A percentile compares a stretch with the other conserved stretches of the same genome.
Conservation (phyloP, 1,140 invertebrate species). For the Neodiprion lecontei region DNA sequence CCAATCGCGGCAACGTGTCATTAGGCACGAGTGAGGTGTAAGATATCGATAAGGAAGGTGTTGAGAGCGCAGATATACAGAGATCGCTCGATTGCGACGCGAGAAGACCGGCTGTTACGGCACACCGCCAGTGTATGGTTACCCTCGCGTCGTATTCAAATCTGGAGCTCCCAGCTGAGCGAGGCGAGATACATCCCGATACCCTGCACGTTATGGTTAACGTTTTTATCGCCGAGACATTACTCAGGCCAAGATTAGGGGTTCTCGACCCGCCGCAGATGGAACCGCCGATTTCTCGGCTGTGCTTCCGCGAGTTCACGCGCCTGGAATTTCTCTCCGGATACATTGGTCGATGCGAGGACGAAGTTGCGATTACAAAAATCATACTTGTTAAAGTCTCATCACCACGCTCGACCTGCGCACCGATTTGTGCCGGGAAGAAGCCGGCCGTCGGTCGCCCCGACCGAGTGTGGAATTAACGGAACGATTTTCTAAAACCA, state of each 20-base stretch:
- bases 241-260: not conserved
- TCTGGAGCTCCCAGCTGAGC: not conserved
- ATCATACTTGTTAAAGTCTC: not conserved
- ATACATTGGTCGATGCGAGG: no score
- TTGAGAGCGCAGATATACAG: conserved; percentile 54
- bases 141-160: not conserved
- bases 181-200: not conserved
- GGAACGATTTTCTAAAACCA: conserved; percentile 60
- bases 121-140: no score
- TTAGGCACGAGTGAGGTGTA: conserved; percentile 43
- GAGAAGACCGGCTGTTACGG: conserved; percentile 33
- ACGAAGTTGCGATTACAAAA: no score
- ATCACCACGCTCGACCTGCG: not conserved
- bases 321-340: no score
- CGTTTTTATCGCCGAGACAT: conserved; percentile 2
- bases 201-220: not conserved
- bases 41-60: conserved; percentile 53
- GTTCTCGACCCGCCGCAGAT: not conserved
- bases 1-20: conserved; percentile 50
- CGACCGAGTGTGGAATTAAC: conserved; percentile 50
- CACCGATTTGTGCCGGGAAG: not conserved
- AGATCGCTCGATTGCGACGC: conserved; percentile 40
- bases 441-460: not conserved
- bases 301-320: not conserved
- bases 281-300: not conserved